phyloP scores from a whole-genome alignment of 2,888 invertebrate genomes.

The Pristionchus maxplancki region DNA sequence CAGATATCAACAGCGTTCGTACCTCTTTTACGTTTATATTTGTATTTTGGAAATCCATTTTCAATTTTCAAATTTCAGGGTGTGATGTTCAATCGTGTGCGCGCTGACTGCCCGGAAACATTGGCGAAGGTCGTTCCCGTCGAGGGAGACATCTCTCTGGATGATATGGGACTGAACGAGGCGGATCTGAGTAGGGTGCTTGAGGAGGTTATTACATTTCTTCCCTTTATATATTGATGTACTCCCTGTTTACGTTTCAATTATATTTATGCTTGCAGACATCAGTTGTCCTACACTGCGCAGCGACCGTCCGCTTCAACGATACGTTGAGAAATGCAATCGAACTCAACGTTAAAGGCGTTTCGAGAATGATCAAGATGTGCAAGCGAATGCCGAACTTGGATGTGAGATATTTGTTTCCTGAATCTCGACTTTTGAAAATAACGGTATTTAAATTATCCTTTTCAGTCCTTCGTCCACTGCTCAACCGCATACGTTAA shows the following conservation, averaged over 20 bases:
- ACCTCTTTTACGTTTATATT: no score
- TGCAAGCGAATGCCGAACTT: constrained; percentile 87
- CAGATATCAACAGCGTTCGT: constrained; percentile 80
- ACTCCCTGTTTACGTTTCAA: no score
- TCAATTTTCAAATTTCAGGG: constrained; percentile 61
- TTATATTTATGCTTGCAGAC: constrained; percentile 78
- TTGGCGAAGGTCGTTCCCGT: constrained; percentile 75
- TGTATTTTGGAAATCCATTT: no score
- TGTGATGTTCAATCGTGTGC: constrained; percentile 78
- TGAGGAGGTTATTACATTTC: constrained; percentile 80
- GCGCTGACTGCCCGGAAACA: constrained; percentile 78
- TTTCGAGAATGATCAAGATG: constrained; percentile 86
- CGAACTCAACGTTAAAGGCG: constrained; percentile 92
- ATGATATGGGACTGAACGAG: constrained; percentile 80
- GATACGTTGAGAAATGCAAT: constrained; percentile 89
- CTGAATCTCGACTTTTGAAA: not conserved
- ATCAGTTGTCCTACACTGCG: constrained; percentile 91
- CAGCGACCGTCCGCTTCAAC: constrained; percentile 92
- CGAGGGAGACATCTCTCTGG: constrained; percentile 79
- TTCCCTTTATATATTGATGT: not conserved
- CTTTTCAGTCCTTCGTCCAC: constrained; percentile 82
- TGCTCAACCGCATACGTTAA: constrained; percentile 92
- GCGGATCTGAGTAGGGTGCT: constrained; percentile 83
- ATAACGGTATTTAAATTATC: not conserved
- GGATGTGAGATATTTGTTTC: constrained; percentile 64